Base-by-base conservation (phyloP, 2,888 invertebrate species). In the Liodrosophila aerea region DNA sequence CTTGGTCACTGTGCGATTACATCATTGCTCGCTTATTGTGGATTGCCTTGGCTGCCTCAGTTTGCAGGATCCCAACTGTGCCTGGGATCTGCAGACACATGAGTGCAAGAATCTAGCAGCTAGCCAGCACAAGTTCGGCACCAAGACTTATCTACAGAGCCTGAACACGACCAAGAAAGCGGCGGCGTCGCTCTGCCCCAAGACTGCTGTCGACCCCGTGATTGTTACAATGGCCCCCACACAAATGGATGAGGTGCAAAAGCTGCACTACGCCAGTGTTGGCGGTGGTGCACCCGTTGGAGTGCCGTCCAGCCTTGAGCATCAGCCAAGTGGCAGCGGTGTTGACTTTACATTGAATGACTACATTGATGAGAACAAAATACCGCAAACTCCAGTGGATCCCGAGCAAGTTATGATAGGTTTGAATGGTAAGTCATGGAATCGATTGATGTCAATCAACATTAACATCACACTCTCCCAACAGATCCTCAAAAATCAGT, bases 61-160 rank as follows among this genome's bases (percentile, higher is more conserved):
- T 29, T 91, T 98, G 60, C 97, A 98, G 91, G 99, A 99, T 91
- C 99, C 99, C 0, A 97, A 98, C 89, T 99, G 99, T 90, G 97
- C 97, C 13, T 99, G 98, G 98, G 96, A 97, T 88, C 93, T 94
- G 4, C 92, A 92, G 66, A 91, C 92, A 70, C 92, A 92, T 76
- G 92, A 92, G 77, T 93, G 93, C 85, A 89, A 88, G 53, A 87
- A 87, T 47, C 71, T 89, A 22, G 80, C 71, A 5, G 77, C 67
- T 3, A 76, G 65, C 33, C 76, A 85, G 39, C 83, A 88, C 44
- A 89, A 88, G 52, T 87, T 88, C 36, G 88, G 88, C 30, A 88
- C 88, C 7, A 88, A 87, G 62, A 66, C 86, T 4, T 88, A 84
- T 52, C 43, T 88, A 40, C 89, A 89, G 64, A 86, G 74, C 49